Conservation (phyloP, 2,888 invertebrate species). For the Disparrhopalites patrizii region DNA sequence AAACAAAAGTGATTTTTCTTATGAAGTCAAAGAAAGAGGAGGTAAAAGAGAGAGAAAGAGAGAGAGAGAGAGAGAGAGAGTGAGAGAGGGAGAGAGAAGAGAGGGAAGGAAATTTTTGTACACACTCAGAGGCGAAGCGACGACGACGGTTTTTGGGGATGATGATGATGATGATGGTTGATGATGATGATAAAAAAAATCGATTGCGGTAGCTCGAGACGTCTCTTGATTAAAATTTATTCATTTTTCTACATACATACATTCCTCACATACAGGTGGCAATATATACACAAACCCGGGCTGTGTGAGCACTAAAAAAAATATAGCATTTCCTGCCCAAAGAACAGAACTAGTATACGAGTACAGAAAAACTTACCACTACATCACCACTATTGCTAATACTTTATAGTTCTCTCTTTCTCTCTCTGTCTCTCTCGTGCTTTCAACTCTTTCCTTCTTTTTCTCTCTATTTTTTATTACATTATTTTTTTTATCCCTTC, state of each 20-base stretch:
- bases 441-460: too few species aligned
- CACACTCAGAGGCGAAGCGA: constrained; percentile 6
- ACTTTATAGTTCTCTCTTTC: too few species aligned
- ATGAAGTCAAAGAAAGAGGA: neutral
- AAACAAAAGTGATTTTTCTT: constrained; percentile 11
- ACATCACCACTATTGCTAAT: too few species aligned
- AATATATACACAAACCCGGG: too few species aligned
- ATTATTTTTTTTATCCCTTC: too few species aligned
- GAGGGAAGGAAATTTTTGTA: constrained; percentile 8
- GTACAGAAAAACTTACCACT: too few species aligned
- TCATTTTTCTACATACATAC: constrained; percentile 20
- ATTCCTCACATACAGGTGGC: neutral
- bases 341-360: too few species aligned
- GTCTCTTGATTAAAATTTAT: constrained; percentile 33
- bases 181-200: constrained; percentile 21
- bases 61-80: too few species aligned
- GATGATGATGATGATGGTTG: constrained; percentile 12
- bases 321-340: constrained; percentile 3
- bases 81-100: neutral
- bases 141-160: constrained; percentile 16
- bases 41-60: too few species aligned
- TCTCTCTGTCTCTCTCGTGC: too few species aligned
- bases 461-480: too few species aligned
- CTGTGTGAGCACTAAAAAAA: too few species aligned
- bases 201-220: constrained; percentile 29